Conservation (phyloP, 1,140 invertebrate species). For the Papilio glaucus region DNA sequence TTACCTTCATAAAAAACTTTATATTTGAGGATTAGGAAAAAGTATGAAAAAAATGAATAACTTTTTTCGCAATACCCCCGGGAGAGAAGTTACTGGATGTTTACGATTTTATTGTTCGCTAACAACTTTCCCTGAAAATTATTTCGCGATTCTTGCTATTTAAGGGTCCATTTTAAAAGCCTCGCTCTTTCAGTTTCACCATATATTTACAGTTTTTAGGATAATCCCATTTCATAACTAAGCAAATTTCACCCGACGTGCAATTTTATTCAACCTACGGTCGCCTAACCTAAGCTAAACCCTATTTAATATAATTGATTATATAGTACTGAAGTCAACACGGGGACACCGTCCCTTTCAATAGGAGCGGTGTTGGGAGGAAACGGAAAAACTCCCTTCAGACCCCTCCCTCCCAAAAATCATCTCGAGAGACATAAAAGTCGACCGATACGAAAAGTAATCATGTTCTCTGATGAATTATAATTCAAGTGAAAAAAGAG, state of each 20-base stretch:
- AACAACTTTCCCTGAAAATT: constrained; percentile 25
- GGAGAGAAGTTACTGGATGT: constrained; percentile 15
- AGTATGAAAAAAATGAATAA: not conserved
- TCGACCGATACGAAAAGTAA: too few species aligned
- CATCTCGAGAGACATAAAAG: too few species aligned
- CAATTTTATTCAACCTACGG: too few species aligned
- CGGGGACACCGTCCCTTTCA: too few species aligned
- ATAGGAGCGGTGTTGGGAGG: too few species aligned
- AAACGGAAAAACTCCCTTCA: too few species aligned
- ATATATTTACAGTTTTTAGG: not conserved
- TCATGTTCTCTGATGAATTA: too few species aligned
- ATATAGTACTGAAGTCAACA: too few species aligned
- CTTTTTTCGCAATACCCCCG: not conserved
- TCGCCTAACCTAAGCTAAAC: too few species aligned
- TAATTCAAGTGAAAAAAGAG: not conserved
- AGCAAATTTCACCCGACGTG: too few species aligned
- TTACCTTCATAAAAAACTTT: constrained; percentile 2
- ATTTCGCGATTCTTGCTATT: constrained; percentile 33
- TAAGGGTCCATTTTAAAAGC: constrained; percentile 28
- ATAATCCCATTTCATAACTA: not conserved
- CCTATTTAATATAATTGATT: too few species aligned
- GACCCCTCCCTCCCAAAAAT: too few species aligned
- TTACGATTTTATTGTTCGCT: constrained; percentile 34
- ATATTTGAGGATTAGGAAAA: not conserved
- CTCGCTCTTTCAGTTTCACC: not conserved